Conservation (phyloP, 2,888 invertebrate genomes). For the Pyrochroa serraticornis region DNA sequence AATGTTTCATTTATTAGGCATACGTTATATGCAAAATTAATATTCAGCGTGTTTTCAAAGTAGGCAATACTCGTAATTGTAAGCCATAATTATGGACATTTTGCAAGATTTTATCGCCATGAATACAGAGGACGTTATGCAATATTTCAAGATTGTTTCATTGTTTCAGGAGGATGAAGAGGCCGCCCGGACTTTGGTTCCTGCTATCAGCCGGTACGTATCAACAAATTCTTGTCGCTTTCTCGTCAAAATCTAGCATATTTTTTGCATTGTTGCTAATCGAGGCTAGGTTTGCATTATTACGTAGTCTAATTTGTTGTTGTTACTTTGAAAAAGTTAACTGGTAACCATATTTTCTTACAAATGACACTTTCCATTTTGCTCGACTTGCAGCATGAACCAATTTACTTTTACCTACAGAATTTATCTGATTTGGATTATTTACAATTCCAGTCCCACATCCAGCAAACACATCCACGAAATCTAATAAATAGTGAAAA, state of each 20-base stretch:
- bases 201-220: conserved; percentile 61
- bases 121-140: background rate
- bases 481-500: conserved; percentile 4
- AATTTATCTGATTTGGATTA: conserved; percentile 17
- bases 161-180: conserved; percentile 60
- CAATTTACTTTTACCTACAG: conserved; percentile 22
- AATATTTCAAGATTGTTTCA: conserved; percentile 25
- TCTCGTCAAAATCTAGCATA: background rate
- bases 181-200: conserved; percentile 62
- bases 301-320: too few relatives aligned
- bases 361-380: conserved; percentile 25
- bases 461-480: conserved; percentile 4
- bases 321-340: background rate
- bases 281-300: background rate
- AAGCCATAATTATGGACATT: conserved; percentile 3
- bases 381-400: conserved; percentile 17
- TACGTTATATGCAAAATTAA: too few relatives aligned
- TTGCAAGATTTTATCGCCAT: background rate
- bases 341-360: background rate
- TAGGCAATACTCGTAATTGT: background rate
- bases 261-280: background rate
- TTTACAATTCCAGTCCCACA: conserved; percentile 14
- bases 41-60: background rate
- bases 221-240: conserved; percentile 58
- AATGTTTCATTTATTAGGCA: too few relatives aligned